These are phyloP conservation scores for Sinosuthora webbiana DNA, from an alignment of 2,113 vertebrate genomes.

Conservation along the genomic window DNA sequence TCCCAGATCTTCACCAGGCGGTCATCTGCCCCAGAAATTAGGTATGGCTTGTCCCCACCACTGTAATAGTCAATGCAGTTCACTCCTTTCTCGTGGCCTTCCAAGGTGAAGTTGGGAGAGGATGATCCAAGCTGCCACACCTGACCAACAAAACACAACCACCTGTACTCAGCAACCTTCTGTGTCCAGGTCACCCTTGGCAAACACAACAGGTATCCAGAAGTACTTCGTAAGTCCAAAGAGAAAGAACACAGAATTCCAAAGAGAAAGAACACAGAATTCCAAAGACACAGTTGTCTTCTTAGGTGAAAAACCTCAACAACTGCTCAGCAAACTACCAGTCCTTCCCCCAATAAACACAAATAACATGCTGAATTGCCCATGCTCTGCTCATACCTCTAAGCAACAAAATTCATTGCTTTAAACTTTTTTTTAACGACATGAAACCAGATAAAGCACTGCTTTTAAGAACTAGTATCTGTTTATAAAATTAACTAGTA, in stretches of 20 bases:
- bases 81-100: conserved; percentile 97
- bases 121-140: conserved; percentile 99
- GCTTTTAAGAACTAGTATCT: background rate
- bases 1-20: conserved; percentile 99
- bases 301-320: background rate
- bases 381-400: background rate
- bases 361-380: background rate
- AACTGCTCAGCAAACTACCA: background rate
- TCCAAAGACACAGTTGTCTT: background rate
- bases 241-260: background rate
- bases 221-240: background rate
- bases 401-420: background rate
- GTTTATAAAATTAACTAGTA: background rate
- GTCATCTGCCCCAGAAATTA: conserved; percentile 97
- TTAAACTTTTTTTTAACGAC: background rate
- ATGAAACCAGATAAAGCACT: background rate
- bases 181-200: background rate
- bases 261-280: background rate
- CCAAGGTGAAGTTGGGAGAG: conserved; percentile 96
- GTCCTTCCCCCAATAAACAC: background rate
- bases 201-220: background rate
- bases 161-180: background rate
- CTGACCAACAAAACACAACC: conserved; percentile 54
- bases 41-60: conserved; percentile 96
- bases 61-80: conserved; percentile 99